Evolutionary conservation across 2,113 vertebrate species (phyloP).

Genomic region (Datnioides undecimradiatus): DNA sequence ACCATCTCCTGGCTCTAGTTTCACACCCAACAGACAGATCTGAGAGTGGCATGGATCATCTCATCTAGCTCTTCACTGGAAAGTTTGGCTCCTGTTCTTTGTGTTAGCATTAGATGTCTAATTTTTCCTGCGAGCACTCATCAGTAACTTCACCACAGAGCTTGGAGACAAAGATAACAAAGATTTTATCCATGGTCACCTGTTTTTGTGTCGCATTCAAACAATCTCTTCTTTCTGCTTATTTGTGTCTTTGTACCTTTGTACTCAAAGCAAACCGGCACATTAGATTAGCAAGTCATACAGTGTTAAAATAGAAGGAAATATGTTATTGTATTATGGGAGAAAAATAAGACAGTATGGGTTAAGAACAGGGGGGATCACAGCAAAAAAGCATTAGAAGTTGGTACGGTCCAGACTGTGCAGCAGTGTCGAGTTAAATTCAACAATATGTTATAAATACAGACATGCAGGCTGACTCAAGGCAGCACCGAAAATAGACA

Average conservation of each 20-base stretch:
- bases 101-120: not conserved
- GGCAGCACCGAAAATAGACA: not conserved
- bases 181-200: not conserved
- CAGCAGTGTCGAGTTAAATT: not conserved
- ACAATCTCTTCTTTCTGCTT: not conserved
- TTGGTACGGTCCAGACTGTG: not conserved
- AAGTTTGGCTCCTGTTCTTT: not conserved
- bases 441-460: not conserved
- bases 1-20: not conserved
- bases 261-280: not conserved
- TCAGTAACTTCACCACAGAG: constrained; percentile 43
- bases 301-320: not conserved
- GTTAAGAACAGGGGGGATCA: not conserved
- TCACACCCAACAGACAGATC: not conserved
- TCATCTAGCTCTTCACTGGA: not conserved
- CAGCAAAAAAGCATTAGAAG: not conserved
- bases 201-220: not conserved
- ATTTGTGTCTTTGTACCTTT: not conserved
- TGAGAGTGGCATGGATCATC: not conserved
- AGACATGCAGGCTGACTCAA: not conserved
- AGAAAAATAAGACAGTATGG: not conserved
- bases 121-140: not conserved
- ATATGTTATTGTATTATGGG: not conserved
- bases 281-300: not conserved
- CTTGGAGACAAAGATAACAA: constrained; percentile 22